Conservation (phyloP, 2,797 vertebrate genomes). For the Chaetophractus vellerosus region DNA sequence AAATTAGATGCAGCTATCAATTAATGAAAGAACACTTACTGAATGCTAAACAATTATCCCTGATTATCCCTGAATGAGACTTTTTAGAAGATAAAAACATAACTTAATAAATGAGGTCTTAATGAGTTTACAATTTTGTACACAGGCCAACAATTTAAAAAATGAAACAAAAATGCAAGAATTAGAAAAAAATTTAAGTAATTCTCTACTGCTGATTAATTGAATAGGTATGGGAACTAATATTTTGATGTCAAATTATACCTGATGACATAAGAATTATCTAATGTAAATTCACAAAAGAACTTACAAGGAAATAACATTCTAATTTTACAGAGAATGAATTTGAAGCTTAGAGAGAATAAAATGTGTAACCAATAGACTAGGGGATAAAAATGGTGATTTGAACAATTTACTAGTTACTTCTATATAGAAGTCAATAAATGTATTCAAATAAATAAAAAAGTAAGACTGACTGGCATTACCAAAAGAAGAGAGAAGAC, state of each 20-base stretch:
- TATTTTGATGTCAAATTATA: neutral
- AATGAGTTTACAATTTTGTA: neutral
- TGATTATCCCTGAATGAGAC: neutral
- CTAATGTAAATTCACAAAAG: neutral
- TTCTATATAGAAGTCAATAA: neutral
- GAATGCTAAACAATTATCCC: neutral
- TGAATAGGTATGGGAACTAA: neutral
- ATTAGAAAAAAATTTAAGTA: neutral
- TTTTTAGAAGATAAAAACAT: neutral
- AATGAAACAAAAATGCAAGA: neutral
- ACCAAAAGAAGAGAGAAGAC: neutral
- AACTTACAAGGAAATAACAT: neutral
- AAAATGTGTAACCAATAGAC: neutral
- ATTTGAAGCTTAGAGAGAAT: neutral
- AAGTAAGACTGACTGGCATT: neutral
- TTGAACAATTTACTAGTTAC: neutral
- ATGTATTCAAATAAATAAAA: neutral
- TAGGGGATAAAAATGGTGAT: neutral
- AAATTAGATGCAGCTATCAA: neutral
- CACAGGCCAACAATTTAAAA: neutral
- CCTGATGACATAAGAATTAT: neutral
- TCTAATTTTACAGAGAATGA: constrained; percentile 27
- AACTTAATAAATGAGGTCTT: neutral
- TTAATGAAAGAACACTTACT: neutral
- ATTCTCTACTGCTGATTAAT: neutral